phyloP scores from a whole-genome alignment of 2,797 vertebrate genomes.

The Podarcis siculus region DNA sequence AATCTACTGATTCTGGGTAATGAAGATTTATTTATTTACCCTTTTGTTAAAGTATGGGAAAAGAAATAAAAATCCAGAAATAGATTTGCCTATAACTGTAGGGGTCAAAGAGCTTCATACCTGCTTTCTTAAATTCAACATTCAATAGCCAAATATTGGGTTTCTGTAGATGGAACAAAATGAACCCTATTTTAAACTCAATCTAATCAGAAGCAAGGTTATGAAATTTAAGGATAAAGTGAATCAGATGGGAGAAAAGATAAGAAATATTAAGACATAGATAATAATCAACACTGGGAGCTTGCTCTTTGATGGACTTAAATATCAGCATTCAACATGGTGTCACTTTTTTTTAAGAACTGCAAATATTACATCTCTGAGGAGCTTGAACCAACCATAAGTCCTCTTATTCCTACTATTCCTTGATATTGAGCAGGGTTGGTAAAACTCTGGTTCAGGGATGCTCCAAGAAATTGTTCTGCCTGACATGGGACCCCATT shows the following conservation, averaged over 20 bases:
- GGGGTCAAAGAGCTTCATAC: slow-evolving; percentile 25
- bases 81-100: slow-evolving; percentile 18
- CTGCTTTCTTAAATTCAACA: slow-evolving; percentile 42
- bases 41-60: slow-evolving; percentile 46
- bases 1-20: slow-evolving; percentile 45
- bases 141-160: slow-evolving; percentile 60
- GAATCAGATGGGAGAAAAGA: slow-evolving; percentile 9
- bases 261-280: slow-evolving; percentile 16
- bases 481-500: background rate
- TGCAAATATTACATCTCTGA: background rate
- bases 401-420: background rate
- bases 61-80: slow-evolving; percentile 53
- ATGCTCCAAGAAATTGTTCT: background rate
- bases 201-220: slow-evolving; percentile 33
- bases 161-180: slow-evolving; percentile 53
- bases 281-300: background rate
- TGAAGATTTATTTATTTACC: slow-evolving; percentile 52
- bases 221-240: slow-evolving; percentile 40
- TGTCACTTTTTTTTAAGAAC: background rate
- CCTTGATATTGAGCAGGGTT: background rate
- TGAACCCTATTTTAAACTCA: slow-evolving; percentile 29
- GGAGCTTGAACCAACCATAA: background rate
- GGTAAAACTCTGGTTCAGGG: background rate
- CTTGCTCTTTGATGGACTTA: slow-evolving; percentile 15
- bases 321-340: background rate